Conservation (phyloP, 2,113 vertebrate species). For the Campylomormyrus numenius region DNA sequence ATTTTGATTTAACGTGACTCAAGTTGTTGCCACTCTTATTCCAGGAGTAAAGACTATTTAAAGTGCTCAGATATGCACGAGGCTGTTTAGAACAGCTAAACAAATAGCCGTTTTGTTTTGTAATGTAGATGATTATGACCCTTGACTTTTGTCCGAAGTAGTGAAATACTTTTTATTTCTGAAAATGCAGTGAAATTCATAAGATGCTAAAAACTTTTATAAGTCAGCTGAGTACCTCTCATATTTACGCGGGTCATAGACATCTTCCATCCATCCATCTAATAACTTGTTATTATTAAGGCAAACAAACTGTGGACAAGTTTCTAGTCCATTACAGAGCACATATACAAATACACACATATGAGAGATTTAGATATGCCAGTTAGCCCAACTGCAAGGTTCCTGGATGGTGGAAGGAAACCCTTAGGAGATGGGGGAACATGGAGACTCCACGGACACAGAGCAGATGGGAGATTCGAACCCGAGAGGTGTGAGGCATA, state of each 20-base stretch:
- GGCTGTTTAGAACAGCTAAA: not conserved
- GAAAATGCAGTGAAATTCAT: not conserved
- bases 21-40: not conserved
- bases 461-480: not conserved
- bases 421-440: not conserved
- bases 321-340: not conserved
- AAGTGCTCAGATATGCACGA: not conserved
- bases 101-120: not conserved
- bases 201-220: not conserved
- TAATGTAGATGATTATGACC: not conserved
- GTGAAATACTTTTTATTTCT: not conserved
- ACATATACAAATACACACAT: not conserved
- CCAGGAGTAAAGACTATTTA: not conserved
- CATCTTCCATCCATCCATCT: not conserved
- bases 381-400: not conserved
- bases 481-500: not conserved
- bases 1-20: not conserved
- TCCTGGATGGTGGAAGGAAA: not conserved
- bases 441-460: not conserved
- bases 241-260: not conserved
- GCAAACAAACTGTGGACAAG: not conserved
- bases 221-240: not conserved
- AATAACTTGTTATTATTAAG: not conserved
- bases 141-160: not conserved
- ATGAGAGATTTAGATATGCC: not conserved